Evolutionary conservation across 2,113 vertebrate species (phyloP), one percentile per base, ranked within the genome.

Genomic region (Cavia aperea): DNA sequence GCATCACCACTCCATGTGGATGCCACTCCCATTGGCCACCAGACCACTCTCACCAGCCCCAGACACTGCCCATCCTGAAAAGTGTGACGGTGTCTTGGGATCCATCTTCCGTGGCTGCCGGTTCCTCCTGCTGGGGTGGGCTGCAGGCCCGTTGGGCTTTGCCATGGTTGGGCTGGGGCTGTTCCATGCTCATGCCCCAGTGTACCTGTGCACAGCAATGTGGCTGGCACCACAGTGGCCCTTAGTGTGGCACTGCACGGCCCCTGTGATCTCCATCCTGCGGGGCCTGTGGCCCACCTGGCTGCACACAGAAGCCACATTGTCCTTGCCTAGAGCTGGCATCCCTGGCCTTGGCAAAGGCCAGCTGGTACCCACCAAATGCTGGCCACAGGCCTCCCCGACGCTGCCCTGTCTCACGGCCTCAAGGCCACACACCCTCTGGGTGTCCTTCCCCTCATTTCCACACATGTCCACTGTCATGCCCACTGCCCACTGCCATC

Each of bases 321-420:
- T 19, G 13, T 15, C 56, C 58, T 54, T 54, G 36, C 23, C 10
- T 56, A 33, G 18, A 16, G 65, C 58, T 66, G 65, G 56, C 56
- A 58, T 58, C 56, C 31, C 65, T 33, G 31, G 65, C 12, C 65
- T 33, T 66, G 65, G 70, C 39, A 26, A 43, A 13, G 66, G 26
- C 33, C 4, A 2, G 12, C 6, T 3, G 31, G 16, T 0, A 4
- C 78, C 33, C 0, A 10, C 78, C 26, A 4, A 23, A 15, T 4
- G 6, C 31, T 8, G 1, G 43, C 15, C 1, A 5, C 9, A 23
- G n/a, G 19, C 46, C 29, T 26, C 84, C n/a, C 56, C 14, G 65
- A 31, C 18, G 31, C 39, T 8, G 4, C 51, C 26, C 5, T 39
- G 24, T 60, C 14, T 3, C 46, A 60, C 3, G 18, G 8, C n/a